phyloP scores from a whole-genome alignment of 2,113 vertebrate genomes.

The Rhea pennata region DNA sequence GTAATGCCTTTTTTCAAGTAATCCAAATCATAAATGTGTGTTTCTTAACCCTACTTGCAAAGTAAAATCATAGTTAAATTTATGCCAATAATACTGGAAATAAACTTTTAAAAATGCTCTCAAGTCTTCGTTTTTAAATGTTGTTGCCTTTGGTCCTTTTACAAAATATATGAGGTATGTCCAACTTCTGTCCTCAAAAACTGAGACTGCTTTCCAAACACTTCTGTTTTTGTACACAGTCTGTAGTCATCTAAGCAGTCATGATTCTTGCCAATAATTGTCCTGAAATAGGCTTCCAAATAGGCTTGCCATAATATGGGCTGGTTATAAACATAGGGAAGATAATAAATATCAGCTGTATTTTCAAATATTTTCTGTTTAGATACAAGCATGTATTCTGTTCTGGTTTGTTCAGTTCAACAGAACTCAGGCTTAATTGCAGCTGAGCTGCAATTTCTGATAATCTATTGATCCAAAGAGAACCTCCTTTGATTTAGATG shows the following conservation, averaged over 20 bases:
- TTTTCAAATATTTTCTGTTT: slow-evolving; percentile 71
- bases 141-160: not conserved
- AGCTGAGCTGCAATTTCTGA: slow-evolving; percentile 5
- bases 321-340: slow-evolving; percentile 29
- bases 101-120: accelerated
- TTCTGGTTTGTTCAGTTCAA: slow-evolving; percentile 23
- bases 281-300: slow-evolving; percentile 28
- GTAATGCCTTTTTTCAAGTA: not conserved
- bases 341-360: slow-evolving; percentile 69
- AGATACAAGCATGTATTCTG: not conserved
- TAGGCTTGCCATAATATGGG: slow-evolving; percentile 11
- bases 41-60: not conserved
- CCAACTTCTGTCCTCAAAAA: not conserved
- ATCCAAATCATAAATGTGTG: not conserved
- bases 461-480: slow-evolving; percentile 21
- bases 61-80: not conserved
- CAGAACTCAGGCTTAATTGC: slow-evolving; percentile 36
- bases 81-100: not conserved
- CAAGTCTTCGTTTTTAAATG: not conserved
- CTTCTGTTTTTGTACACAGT: not conserved
- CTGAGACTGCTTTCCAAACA: not conserved
- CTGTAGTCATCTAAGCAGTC: not conserved
- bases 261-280: not conserved
- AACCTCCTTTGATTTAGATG: not conserved
- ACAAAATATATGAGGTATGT: not conserved